Evolutionary conservation across 2,888 invertebrate genomes (phyloP), one percentile per base, ranked within the genome.

Genomic region (Sarcophaga caerulescens): DNA sequence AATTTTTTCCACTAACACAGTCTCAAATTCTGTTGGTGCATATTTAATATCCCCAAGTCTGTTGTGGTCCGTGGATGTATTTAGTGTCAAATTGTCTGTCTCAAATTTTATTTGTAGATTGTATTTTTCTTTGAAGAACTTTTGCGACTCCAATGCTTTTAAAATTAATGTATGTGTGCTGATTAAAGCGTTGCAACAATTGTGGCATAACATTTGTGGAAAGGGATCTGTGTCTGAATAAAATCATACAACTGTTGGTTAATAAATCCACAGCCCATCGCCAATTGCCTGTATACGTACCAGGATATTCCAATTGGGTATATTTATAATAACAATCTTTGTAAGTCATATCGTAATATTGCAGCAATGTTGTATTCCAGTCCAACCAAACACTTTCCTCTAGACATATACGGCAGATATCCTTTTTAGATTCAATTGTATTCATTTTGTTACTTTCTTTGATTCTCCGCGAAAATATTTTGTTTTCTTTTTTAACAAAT

Each of bases 301-400:
- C 85, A 17, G 52, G 23, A 12, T 21, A 70, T 57, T 77, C 45
- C 10, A 86, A 11, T 52, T 84, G 81, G 1, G 81, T 84, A 45
- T 86, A 86, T 45, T 84, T 86, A 66, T 84, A 84, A 65, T 86
- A 86, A 19, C 83, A 84, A 57, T 86, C 86, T 66, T 74, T 83
- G 25, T 84, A 86, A 10, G 71, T 69, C 35, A 70, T 8, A 23
- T 69, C 65, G 23, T 23, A 3, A n/a, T 77, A 47, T 65, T 65
- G 62, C 17, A 25, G 12, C 17, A 81, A 12, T 12, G 47, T n/a
- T 23, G 65, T 69, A 45, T n/a, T 65, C 86, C 86, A 86, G 52
- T 84, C 74, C 21, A 86, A 44, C 23, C 44, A 19, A 4, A 78
- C 73, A 35, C 59, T 65, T 35, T 74, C 73, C 35, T 81, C 76